Evolutionary conservation across 1,140 invertebrate species (phyloP).

Genomic region (Argopecten irradians): DNA sequence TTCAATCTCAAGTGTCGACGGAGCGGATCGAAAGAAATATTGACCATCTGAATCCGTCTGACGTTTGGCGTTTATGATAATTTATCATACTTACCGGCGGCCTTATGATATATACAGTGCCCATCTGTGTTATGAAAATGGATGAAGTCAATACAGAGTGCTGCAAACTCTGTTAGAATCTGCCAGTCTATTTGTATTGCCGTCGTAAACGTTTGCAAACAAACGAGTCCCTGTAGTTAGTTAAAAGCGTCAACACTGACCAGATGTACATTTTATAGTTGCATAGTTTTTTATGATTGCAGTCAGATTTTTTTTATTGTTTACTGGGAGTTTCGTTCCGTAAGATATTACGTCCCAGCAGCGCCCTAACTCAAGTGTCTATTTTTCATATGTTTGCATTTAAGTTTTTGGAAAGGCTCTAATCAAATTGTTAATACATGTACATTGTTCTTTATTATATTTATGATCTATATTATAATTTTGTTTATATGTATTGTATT

Average conservation of each 20-base stretch:
- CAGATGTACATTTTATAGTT: too few relatives aligned
- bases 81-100: neutral
- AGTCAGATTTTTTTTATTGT: too few relatives aligned
- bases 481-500: too few relatives aligned
- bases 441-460: too few relatives aligned
- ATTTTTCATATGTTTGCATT: too few relatives aligned
- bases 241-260: neutral
- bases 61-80: neutral
- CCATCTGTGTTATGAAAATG: conserved; percentile 9
- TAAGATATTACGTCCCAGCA: too few relatives aligned
- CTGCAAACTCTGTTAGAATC: neutral
- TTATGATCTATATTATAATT: too few relatives aligned
- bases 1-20: neutral
- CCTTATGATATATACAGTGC: neutral
- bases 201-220: conserved; percentile 15
- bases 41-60: neutral
- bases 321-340: too few relatives aligned
- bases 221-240: neutral
- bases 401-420: too few relatives aligned
- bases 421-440: too few relatives aligned
- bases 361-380: too few relatives aligned
- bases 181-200: neutral
- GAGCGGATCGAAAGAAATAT: neutral
- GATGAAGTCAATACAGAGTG: neutral
- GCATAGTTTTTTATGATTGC: neutral